Evolutionary conservation across 2,888 invertebrate species (phyloP).

Genomic region (Auanema freiburgensis): DNA sequence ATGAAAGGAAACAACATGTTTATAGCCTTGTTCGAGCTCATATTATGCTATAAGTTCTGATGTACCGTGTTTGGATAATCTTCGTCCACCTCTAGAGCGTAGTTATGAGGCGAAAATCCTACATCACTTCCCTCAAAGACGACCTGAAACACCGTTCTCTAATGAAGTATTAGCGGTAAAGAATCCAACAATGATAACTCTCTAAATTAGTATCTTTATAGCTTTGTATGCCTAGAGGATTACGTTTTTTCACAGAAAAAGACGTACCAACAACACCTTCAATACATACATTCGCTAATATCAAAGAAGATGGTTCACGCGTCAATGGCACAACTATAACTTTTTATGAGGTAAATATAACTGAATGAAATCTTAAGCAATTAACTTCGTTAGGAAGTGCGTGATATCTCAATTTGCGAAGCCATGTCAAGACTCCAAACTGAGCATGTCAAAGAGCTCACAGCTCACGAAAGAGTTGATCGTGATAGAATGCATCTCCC

Average conservation of each 20-base stretch:
- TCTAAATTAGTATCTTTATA: slow-evolving; percentile 66
- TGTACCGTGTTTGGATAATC: background rate
- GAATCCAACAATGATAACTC: background rate
- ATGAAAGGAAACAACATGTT: too few species aligned
- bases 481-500: slow-evolving; percentile 39
- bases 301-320: slow-evolving; percentile 91
- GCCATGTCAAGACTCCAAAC: slow-evolving; percentile 93
- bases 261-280: slow-evolving; percentile 70
- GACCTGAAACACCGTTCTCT: slow-evolving; percentile 69
- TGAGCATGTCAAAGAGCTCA: slow-evolving; percentile 65
- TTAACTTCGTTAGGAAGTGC: slow-evolving; percentile 71
- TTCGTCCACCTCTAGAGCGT: slow-evolving; percentile 82
- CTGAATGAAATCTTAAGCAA: slow-evolving; percentile 12
- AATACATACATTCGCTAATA: slow-evolving; percentile 95
- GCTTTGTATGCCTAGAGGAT: slow-evolving; percentile 90
- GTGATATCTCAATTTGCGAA: slow-evolving; percentile 85
- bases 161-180: slow-evolving; percentile 92
- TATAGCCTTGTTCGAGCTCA: too few species aligned
- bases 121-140: slow-evolving; percentile 90
- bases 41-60: too few species aligned
- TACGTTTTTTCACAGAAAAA: slow-evolving; percentile 91
- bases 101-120: slow-evolving; percentile 91
- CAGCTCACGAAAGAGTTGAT: slow-evolving; percentile 25
- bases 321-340: slow-evolving; percentile 91
- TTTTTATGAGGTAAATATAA: slow-evolving; percentile 79